Base-by-base conservation (phyloP, 1,140 invertebrate genomes). In the Neodiprion fabricii region DNA sequence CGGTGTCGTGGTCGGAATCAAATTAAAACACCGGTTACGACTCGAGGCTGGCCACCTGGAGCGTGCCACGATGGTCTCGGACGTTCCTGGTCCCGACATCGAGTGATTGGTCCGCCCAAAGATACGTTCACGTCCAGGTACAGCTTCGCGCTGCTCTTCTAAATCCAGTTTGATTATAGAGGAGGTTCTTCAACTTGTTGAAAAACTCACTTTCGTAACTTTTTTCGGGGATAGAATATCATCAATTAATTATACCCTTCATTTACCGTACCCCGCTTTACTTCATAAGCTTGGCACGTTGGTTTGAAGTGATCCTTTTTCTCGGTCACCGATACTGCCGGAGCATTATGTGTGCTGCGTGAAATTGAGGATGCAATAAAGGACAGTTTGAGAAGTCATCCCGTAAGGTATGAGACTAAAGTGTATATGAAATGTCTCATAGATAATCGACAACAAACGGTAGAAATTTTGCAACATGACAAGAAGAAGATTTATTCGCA, bases 71-170 rank as follows among this genome's bases (percentile, higher is more conserved):
- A 61, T 5, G 53, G 11, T 61, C 53, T 61, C 53, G 53, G 53
- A 61, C 53, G 53, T 61, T 61, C 53, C 53, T 61, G 53, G 53
- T 61, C 53, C n/a, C 53, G 53, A 61, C 53, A 61, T 61, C 53
- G 53, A 61, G 53, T 61, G 53, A 61, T 61, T 61, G 53, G 53
- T 61, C n/a, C n/a, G 53, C 53, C 53, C 53, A 61, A 61, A 61
- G 53, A 61, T 61, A 61, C 11, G 53, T 61, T 17, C 53, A 17
- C n/a, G 53, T 61, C 53, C n/a, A 61, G 53, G 7, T 17, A 12
- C 53, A 61, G 11, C 53, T 12, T 17, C n/a, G 11, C 53, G n/a
- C 53, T 14, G n/a, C 11, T 61, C 53, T 61, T 61, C 53, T 61
- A 61, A 61, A 61, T 61, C 8, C 8, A 61, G 11, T 61, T 17